Evolutionary conservation across 2,888 invertebrate genomes (phyloP), one percentile per base, ranked within the genome.

Genomic region (Miltochrista miniata): DNA sequence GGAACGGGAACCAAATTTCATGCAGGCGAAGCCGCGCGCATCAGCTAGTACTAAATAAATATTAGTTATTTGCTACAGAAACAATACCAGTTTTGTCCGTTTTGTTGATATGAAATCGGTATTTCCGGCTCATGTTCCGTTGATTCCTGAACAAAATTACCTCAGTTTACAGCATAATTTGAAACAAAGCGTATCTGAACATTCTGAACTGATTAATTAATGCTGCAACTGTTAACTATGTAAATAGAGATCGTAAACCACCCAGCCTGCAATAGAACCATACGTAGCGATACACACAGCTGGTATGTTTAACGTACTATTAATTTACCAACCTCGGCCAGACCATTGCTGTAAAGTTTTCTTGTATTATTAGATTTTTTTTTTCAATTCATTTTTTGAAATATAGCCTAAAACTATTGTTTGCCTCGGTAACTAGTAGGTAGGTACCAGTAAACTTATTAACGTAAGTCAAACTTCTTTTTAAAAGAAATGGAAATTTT

Each of bases 171-270:
- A 59, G 59, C 41, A 63, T 69, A 61, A 65, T 71, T 67, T 48
- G 52, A 55, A 69, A 66, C 68, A 79, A 75, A 69, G 58, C 62
- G 73, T 77, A 74, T 70, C 75, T 24, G 18, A 24, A 24, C 18
- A 24, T 24, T 71, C 64, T 68, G 64, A 75, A 76, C 70, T 79
- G 81, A 82, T 83, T 81, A 83, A 79, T 81, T 76, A 73, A 75
- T 70, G 70, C 74, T 71, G 68, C 64, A 68, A 68, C 64, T 64
- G 65, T 73, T 76, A 76, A 76, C 76, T 80, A 76, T 79, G 78
- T 81, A 82, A 79, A 80, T 78, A 75, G 68, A 66, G 58, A 62
- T 68, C 71, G 72, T 79, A 79, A 80, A 79, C 76, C 73, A 72
- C 72, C 72, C 76, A 68, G 66, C 59, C 67, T 68, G 73, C 67